phyloP scores from a whole-genome alignment of 2,888 invertebrate genomes.

The Phania funesta region DNA sequence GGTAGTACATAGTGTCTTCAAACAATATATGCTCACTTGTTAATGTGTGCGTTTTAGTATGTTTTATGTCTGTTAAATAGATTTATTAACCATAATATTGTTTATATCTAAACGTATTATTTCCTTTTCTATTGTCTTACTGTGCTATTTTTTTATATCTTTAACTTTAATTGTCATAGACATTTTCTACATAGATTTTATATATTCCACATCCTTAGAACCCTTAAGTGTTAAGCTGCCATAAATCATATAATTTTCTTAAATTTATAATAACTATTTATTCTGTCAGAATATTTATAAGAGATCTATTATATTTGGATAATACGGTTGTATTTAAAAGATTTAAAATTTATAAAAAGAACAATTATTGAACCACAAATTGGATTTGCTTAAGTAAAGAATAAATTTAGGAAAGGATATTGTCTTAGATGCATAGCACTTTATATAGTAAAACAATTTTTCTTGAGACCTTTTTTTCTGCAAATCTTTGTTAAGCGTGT shows the following conservation, averaged over 20 bases:
- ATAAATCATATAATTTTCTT: constrained; percentile 30
- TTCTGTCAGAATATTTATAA: constrained; percentile 2
- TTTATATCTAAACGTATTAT: constrained; percentile 30
- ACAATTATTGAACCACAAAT: too few species aligned
- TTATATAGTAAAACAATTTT: too few species aligned
- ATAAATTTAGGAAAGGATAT: too few species aligned
- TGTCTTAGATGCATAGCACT: too few species aligned
- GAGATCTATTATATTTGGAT: too few species aligned
- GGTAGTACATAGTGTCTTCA: neutral
- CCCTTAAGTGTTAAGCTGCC: constrained; percentile 19
- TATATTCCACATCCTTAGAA: constrained; percentile 10
- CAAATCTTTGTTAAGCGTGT: too few species aligned
- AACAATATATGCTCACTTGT: neutral
- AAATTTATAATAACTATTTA: constrained; percentile 22
- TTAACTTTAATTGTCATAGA: neutral
- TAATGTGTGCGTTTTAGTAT: neutral
- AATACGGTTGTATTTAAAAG: too few species aligned
- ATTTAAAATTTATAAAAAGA: too few species aligned
- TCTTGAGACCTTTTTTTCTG: too few species aligned
- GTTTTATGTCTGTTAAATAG: constrained; percentile 42
- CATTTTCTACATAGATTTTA: neutral
- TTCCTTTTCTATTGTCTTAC: constrained; percentile 21
- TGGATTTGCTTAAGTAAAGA: too few species aligned
- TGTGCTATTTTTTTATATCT: neutral
- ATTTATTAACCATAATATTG: constrained; percentile 58